These are phyloP conservation scores for Esox lucius DNA, from an alignment of 2,797 vertebrate genomes.

Conservation along the genomic window DNA sequence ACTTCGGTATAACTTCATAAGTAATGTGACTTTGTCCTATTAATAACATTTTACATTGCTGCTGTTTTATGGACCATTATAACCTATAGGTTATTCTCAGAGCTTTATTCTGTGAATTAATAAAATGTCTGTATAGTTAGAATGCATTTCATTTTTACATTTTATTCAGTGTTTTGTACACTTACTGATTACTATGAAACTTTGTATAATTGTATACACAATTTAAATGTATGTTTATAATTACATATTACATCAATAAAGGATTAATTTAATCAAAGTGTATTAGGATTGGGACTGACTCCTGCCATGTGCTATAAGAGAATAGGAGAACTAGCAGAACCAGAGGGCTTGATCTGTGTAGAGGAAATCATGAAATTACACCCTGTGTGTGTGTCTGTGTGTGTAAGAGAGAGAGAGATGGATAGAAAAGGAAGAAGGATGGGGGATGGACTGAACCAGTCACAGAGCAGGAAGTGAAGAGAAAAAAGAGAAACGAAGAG, in stretches of 20 bases:
- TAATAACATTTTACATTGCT: background rate
- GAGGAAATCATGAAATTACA: conserved; percentile 75
- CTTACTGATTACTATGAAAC: background rate
- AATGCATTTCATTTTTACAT: background rate
- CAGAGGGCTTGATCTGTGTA: conserved; percentile 60
- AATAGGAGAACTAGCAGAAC: conserved; percentile 60
- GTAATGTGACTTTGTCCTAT: background rate
- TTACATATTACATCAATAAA: background rate
- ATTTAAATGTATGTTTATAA: background rate
- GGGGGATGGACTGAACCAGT: conserved; percentile 73
- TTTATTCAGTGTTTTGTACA: background rate
- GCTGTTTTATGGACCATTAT: background rate
- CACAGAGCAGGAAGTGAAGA: conserved; percentile 77
- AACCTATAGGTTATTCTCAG: background rate
- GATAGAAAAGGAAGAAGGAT: conserved; percentile 66
- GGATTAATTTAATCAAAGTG: conserved; percentile 17
- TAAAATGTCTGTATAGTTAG: background rate
- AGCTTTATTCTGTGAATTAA: background rate
- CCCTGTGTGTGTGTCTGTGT: conserved; percentile 38
- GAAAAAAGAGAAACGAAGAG: conserved; percentile 52
- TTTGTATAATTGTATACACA: background rate
- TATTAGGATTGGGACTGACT: conserved; percentile 50
- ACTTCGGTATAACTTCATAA: background rate
- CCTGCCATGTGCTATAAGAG: conserved; percentile 59
- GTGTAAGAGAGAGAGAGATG: conserved; percentile 25